Evolutionary conservation across 2,113 vertebrate genomes (phyloP), one percentile per base, ranked within the genome.

Genomic region (Gadus chalcogrammus): DNA sequence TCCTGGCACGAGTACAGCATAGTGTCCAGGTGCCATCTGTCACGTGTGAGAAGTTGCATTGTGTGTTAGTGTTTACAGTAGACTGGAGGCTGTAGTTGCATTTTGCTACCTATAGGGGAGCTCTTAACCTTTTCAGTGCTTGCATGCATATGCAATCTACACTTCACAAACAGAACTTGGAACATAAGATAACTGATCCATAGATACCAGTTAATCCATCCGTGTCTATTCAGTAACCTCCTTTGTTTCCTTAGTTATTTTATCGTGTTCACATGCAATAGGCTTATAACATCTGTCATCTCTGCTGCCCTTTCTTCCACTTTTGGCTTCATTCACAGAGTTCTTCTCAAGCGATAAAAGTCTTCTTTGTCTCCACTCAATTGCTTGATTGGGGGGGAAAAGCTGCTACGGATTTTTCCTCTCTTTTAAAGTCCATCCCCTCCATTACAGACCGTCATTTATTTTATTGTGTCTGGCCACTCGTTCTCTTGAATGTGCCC

Each of bases 391-490:
- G 71, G 75, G 78, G 67, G n/a, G 69, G 59, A 68, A 77, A 80
- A 73, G 62, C 77, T 75, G 77, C 70, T 88, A 87, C 86, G 87
- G 77, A 88, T 88, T 91, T 89, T 90, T 83, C 81, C 80, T 88
- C 70, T 66, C 84, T 84, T 85, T 87, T 48, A 13, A 48, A 48
- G 42, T 48, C 42, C 42, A 48, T 48, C 87, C 75, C 64, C 69
- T 78, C 79, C 78, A 74, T 71, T 73, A 79, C 77, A 80, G 79
- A 72, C 31, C 31, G 76, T 88, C 86, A 91, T 82, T 85, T 85
- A 86, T 88, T 88, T 87, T 78, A 91, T 89, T 90, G 88, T 89
- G 75, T 88, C 79, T 77, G 74, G 74, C 75, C 80, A 13, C 8
- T 48, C 42, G 42, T 85, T 78, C 79, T 73, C 83, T 69, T 84